These are phyloP conservation scores for Geophilus truncorum DNA, from an alignment of 2,888 invertebrate genomes.

Conservation along the genomic window DNA sequence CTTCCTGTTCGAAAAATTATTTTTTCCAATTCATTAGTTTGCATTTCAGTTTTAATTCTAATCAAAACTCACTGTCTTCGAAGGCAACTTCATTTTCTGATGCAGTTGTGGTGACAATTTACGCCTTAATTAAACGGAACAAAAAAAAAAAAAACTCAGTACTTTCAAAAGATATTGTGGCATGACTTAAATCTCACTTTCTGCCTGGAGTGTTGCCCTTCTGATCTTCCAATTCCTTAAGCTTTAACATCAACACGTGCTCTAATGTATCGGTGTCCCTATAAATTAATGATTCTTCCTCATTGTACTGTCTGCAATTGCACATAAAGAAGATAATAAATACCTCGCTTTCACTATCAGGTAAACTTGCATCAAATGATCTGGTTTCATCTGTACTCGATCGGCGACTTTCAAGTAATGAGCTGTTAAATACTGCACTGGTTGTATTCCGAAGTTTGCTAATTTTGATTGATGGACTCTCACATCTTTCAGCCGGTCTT, in stretches of 20 bases:
- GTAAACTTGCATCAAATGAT: background rate
- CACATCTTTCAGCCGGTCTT: background rate
- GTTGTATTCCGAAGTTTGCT: background rate
- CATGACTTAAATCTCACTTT: slow-evolving; percentile 31
- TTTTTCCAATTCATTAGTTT: background rate
- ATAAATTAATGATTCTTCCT: slow-evolving; percentile 90
- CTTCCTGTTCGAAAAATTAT: slow-evolving; percentile 58
- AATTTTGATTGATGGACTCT: background rate
- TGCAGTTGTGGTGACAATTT: slow-evolving; percentile 50
- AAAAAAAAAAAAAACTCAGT: background rate
- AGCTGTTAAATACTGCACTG: background rate
- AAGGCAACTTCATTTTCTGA: slow-evolving; percentile 85
- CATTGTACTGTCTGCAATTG: slow-evolving; percentile 95
- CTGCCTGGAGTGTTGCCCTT: slow-evolving; percentile 34
- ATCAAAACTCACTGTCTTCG: slow-evolving; percentile 63
- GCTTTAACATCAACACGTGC: slow-evolving; percentile 72
- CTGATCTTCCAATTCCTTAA: slow-evolving; percentile 59
- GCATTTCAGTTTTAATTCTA: background rate
- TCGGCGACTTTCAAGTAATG: background rate
- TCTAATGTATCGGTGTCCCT: slow-evolving; percentile 89
- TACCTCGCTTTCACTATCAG: background rate
- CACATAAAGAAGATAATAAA: slow-evolving; percentile 46
- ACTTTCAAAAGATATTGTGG: background rate
- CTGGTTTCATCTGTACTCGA: background rate
- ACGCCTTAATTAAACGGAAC: too few species aligned